These are phyloP conservation scores for Stegana nigrithorax DNA, from an alignment of 2,888 invertebrate species.

Conservation along the genomic window DNA sequence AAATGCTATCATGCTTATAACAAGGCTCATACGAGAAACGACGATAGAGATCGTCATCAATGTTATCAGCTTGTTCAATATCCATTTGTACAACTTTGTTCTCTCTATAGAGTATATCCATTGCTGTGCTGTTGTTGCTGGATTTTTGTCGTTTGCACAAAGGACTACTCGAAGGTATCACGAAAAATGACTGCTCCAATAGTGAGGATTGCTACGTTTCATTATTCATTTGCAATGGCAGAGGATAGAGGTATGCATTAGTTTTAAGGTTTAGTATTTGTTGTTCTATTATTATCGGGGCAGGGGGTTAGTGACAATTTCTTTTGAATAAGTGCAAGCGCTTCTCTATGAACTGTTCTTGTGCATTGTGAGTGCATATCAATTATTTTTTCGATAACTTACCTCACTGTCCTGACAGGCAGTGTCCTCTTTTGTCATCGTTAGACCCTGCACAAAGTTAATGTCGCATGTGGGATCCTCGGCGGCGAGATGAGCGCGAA, in stretches of 20 bases:
- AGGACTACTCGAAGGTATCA: conserved; percentile 44
- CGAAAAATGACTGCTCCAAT: conserved; percentile 51
- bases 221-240: too few species aligned
- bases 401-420: conserved; percentile 67
- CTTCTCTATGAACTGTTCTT: too few species aligned
- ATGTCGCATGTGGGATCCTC: conserved; percentile 74
- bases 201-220: conserved; percentile 11
- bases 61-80: neutral
- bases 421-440: conserved; percentile 56
- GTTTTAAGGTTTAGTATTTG: neutral
- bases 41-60: conserved; percentile 9
- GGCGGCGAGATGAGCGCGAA: conserved; percentile 79
- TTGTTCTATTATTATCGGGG: neutral
- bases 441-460: conserved; percentile 64
- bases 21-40: conserved; percentile 57
- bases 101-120: conserved; percentile 8
- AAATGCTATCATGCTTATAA: conserved; percentile 63
- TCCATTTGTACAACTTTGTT: conserved; percentile 17
- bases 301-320: conserved; percentile 5
- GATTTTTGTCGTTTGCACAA: neutral
- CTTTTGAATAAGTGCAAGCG: conserved; percentile 7
- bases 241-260: too few species aligned
- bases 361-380: too few species aligned
- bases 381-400: conserved; percentile 31
- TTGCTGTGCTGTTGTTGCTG: neutral